Evolutionary conservation across 1,140 invertebrate genomes (phyloP).

Genomic region (Pseudomyrmex concolor): DNA sequence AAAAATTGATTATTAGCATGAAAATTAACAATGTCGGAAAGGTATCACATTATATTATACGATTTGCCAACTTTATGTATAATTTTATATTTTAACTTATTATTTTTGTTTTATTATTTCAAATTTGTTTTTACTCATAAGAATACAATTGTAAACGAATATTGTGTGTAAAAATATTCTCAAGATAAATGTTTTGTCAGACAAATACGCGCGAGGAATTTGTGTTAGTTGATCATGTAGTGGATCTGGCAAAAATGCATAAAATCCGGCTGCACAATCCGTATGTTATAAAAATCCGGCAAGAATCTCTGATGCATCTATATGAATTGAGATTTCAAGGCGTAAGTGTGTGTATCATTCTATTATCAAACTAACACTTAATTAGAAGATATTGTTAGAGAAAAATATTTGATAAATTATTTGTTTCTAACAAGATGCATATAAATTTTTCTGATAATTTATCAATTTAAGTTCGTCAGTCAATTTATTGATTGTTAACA

Average conservation of each 20-base stretch:
- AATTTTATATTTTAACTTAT: too few species aligned
- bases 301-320: slow-evolving; percentile 80
- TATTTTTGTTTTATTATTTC: not conserved
- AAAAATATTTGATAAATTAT: too few species aligned
- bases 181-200: slow-evolving; percentile 42
- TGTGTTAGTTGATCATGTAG: slow-evolving; percentile 83
- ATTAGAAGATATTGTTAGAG: too few species aligned
- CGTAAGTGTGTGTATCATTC: slow-evolving; percentile 66
- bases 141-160: not conserved
- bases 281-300: slow-evolving; percentile 83
- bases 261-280: slow-evolving; percentile 82
- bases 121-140: not conserved
- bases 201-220: slow-evolving; percentile 81
- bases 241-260: slow-evolving; percentile 78
- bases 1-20: slow-evolving; percentile 76
- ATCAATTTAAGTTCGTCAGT: slow-evolving; percentile 4
- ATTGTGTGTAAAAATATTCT: not conserved
- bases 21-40: slow-evolving; percentile 76
- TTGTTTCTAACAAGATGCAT: too few species aligned
- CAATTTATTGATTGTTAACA: slow-evolving; percentile 28
- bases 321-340: slow-evolving; percentile 81
- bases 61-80: too few species aligned
- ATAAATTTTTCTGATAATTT: not conserved
- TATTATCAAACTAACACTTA: not conserved
- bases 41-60: slow-evolving; percentile 62